These are phyloP conservation scores for Agrochola litura DNA, from an alignment of 2,888 invertebrate species.

Conservation along the genomic window DNA sequence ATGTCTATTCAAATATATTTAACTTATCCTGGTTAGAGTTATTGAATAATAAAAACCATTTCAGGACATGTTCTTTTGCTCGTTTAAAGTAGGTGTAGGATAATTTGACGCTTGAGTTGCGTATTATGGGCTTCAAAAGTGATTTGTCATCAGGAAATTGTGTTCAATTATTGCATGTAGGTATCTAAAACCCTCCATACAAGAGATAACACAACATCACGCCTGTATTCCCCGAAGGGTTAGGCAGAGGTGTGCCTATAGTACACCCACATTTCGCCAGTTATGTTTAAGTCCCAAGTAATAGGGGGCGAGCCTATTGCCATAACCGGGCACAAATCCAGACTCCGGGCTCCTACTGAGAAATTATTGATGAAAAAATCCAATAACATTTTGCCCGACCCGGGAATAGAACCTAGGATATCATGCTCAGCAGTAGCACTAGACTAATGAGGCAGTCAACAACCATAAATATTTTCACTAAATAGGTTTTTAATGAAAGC, in stretches of 20 bases:
- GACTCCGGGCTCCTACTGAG: no score
- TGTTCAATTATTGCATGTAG: neutral
- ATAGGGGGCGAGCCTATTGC: neutral
- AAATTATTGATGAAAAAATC: neutral
- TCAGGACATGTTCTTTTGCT: no score
- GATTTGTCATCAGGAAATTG: slow-evolving; percentile 12
- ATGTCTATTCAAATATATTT: no score
- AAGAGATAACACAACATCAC: neutral
- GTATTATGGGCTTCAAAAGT: neutral
- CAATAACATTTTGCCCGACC: neutral
- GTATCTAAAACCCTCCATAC: neutral
- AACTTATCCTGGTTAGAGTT: no score
- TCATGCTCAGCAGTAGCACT: neutral
- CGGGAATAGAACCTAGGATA: neutral
- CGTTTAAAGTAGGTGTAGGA: neutral
- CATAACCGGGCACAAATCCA: no score
- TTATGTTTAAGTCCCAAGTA: neutral
- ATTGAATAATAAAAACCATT: no score
- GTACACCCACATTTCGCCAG: neutral
- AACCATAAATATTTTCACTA: no score
- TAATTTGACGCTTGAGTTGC: neutral
- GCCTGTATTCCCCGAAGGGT: neutral
- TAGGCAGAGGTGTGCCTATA: neutral
- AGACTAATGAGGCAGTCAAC: neutral
- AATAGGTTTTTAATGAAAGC: neutral